phyloP scores from a whole-genome alignment of 2,888 invertebrate species.

The Ethmia dodecea region DNA sequence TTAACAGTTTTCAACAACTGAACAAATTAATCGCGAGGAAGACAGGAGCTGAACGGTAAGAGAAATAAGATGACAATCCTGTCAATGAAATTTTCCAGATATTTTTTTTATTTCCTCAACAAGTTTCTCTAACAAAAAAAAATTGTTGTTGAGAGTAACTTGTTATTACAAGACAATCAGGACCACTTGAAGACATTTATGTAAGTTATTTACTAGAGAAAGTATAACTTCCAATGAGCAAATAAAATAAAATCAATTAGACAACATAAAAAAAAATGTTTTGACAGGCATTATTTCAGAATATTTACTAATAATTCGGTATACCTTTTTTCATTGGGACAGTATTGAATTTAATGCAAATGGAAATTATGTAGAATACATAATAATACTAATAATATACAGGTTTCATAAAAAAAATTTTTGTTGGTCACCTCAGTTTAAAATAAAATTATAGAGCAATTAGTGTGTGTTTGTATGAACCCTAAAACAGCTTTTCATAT shows the following conservation, averaged over 20 bases:
- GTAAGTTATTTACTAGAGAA: slow-evolving; percentile 12
- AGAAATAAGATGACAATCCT: slow-evolving; percentile 69
- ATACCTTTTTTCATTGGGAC: too few relatives aligned
- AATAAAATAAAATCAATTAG: neutral
- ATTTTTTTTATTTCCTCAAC: slow-evolving; percentile 17
- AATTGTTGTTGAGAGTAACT: slow-evolving; percentile 20
- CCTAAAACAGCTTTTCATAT: too few relatives aligned
- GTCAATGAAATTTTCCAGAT: slow-evolving; percentile 72
- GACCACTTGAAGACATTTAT: slow-evolving; percentile 3
- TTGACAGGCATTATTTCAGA: too few relatives aligned
- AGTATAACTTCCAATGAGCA: neutral
- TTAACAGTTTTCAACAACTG: slow-evolving; percentile 39
- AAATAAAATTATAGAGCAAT: too few relatives aligned
- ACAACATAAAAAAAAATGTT: too few relatives aligned
- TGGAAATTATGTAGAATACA: too few relatives aligned
- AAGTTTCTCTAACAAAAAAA: slow-evolving; percentile 23
- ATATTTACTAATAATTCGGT: too few relatives aligned
- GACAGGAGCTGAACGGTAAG: slow-evolving; percentile 51
- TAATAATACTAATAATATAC: too few relatives aligned
- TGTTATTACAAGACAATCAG: slow-evolving; percentile 8
- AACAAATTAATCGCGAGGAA: slow-evolving; percentile 29
- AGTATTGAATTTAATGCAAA: too few relatives aligned
- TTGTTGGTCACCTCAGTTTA: too few relatives aligned
- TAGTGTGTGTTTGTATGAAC: too few relatives aligned
- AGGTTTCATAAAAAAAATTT: too few relatives aligned